phyloP scores from a whole-genome alignment of 2,888 invertebrate genomes.

The Belgica antarctica region DNA sequence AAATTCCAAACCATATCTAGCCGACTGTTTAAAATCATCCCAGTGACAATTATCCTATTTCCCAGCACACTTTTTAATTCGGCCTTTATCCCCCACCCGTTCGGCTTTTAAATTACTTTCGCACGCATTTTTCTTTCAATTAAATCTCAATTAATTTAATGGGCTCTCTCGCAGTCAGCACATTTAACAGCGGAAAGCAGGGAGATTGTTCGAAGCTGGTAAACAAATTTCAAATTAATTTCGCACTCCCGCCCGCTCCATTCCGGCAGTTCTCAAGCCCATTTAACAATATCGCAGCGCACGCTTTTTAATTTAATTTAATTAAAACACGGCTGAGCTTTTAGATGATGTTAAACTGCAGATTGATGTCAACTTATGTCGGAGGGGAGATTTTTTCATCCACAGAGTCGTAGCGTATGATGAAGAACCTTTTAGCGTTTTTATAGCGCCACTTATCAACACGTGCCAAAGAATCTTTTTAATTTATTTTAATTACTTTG shows the following conservation, averaged over 20 bases:
- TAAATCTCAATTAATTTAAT: slow-evolving; percentile 44
- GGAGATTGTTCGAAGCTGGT: not conserved
- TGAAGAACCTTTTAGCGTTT: slow-evolving; percentile 4
- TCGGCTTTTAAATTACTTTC: slow-evolving; percentile 27
- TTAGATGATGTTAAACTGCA: not conserved
- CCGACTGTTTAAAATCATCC: no score
- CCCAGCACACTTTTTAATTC: slow-evolving; percentile 9
- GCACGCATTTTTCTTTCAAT: slow-evolving; percentile 43
- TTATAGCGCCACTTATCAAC: slow-evolving; percentile 1
- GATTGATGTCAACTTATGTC: not conserved
- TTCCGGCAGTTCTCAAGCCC: no score
- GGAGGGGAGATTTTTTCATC: slow-evolving; percentile 9
- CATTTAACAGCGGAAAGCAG: slow-evolving; percentile 1
- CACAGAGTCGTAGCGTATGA: not conserved
- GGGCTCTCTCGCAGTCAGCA: slow-evolving; percentile 13
- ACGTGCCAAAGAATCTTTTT: slow-evolving; percentile 38
- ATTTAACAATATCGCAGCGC: slow-evolving; percentile 2
- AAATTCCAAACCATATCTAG: no score
- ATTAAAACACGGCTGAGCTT: not conserved
- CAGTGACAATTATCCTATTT: slow-evolving; percentile 25
- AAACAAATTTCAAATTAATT: slow-evolving; percentile 22
- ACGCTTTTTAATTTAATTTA: slow-evolving; percentile 17
- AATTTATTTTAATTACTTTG: slow-evolving; percentile 38
- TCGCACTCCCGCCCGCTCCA: not conserved
- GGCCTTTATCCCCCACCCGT: not conserved